Evolutionary conservation across 2,797 vertebrate species (phyloP), one percentile per base, ranked within the genome.

Genomic region (Balearica regulorum): DNA sequence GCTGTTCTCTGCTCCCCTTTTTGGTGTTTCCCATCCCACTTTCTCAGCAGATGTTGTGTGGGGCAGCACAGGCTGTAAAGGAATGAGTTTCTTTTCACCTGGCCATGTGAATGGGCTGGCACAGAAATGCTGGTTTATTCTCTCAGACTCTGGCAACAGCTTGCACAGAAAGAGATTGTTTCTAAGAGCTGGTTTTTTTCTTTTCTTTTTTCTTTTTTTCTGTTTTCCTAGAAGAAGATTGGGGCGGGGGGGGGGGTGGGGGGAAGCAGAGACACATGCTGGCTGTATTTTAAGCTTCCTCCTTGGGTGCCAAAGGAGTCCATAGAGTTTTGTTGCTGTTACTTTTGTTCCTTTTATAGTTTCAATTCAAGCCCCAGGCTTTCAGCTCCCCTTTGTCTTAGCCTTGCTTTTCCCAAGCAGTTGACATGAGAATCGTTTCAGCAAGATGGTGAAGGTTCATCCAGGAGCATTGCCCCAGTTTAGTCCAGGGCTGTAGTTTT

Each of bases 1-100:
- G 97, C 97, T 94, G 95, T 96, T 96, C 92, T 87, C 96, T 92
- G 96, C 96, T 94, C 75, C 89, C 87, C 89, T 91, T 92, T 97
- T 95, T 89, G 93, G 94, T 87, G 96, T 93, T 94, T 96, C 89
- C 85, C 93, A 81, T 83, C 94, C 93, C 94, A 85, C 95, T 97
- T 96, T 96, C 66, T 86, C 93, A 96, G 96, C 97, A 98, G 98
- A 98, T 97, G 97, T 97, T 97, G 96, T 98, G 97, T 96, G 97
- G 92, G 97, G 89, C 93, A 43, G 68, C 97, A 93, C 57, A 62
- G 80, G 93, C 78, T 80, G 79, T 77, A 93, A 95, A 95, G 77
- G 93, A 93, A 89, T 49, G 91, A 54, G 91, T 83, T 93, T 96
- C 90, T 97, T 97, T 98, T 98, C 98, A 99, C 98, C 98, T 99